Percentiles rank a stretch among this genome's conserved stretches.
Evolutionary conservation across 1,140 invertebrate genomes (phyloP).

Genomic region (Bombus sylvicola): DNA sequence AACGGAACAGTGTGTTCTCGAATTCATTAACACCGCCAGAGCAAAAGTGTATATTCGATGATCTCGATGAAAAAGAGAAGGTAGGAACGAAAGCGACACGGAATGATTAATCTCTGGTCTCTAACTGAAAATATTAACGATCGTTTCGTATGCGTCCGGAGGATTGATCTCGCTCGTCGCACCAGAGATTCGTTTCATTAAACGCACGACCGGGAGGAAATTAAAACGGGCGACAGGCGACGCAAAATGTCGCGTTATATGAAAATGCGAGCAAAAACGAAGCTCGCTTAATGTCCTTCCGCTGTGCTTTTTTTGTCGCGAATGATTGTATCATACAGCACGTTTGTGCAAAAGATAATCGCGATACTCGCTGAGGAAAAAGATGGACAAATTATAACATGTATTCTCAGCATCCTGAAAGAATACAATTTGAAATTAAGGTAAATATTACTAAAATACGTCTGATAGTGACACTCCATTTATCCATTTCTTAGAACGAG

Average conservation of each 20-base stretch:
- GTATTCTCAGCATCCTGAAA: neutral
- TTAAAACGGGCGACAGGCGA: constrained; percentile 29
- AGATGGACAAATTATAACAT: neutral
- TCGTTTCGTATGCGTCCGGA: constrained; percentile 1
- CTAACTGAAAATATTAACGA: constrained; percentile 40
- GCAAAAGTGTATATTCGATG: constrained; percentile 1
- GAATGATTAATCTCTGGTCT: constrained; percentile 18
- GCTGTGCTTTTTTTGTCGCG: neutral
- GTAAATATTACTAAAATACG: neutral
- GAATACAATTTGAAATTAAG: neutral
- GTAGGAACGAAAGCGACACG: neutral
- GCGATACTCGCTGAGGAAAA: neutral
- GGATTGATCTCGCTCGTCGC: constrained; percentile 2
- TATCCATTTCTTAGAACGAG: neutral
- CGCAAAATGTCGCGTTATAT: constrained; percentile 30
- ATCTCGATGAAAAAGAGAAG: neutral
- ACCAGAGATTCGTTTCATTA: constrained; percentile 29
- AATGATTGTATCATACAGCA: neutral
- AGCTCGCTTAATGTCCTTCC: neutral
- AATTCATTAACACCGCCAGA: neutral
- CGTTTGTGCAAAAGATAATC: neutral
- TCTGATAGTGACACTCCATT: neutral
- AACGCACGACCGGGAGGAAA: constrained; percentile 11
- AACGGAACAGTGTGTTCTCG: neutral
- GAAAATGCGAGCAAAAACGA: constrained; percentile 11